Conservation (phyloP, 2,888 invertebrate genomes). For the Epinotia nisella region DNA sequence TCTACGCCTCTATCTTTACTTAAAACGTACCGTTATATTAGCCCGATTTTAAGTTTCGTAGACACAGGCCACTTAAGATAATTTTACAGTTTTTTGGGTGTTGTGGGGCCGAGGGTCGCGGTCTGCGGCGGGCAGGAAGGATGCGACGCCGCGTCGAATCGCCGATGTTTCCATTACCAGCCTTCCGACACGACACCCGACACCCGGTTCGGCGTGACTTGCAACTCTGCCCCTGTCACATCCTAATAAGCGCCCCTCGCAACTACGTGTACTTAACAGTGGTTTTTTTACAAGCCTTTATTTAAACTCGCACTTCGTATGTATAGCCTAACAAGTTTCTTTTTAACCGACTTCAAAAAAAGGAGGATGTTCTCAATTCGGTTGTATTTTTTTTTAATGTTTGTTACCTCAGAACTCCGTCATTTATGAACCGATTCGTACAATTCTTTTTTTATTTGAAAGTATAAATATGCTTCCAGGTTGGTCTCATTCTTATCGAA, state of each 20-base stretch:
- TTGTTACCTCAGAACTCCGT: no score
- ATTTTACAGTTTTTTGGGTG: conserved; percentile 78
- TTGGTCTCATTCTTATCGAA: no score
- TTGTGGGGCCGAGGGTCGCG: conserved; percentile 58
- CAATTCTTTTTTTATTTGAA: no score
- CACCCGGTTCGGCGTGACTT: conserved; percentile 56
- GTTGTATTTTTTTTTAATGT: no score
- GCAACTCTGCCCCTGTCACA: conserved; percentile 2
- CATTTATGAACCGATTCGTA: no score
- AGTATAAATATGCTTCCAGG: no score
- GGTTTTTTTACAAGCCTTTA: background rate
- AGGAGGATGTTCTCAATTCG: no score
- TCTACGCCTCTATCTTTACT: conserved; percentile 83
- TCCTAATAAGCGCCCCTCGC: background rate
- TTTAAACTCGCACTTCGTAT: no score
- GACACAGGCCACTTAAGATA: conserved; percentile 79
- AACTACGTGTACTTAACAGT: background rate
- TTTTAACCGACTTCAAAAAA: no score
- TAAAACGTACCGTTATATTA: conserved; percentile 81
- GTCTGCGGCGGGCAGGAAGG: conserved; percentile 60
- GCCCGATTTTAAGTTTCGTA: conserved; percentile 74
- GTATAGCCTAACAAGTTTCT: no score
- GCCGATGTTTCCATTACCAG: conserved; percentile 68
- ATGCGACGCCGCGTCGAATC: conserved; percentile 73
- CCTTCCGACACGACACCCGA: conserved; percentile 44